Percentiles rank a stretch among this genome's conserved stretches.
Evolutionary conservation across 2,797 vertebrate genomes (phyloP).

Genomic region (Meriones psammophilus): DNA sequence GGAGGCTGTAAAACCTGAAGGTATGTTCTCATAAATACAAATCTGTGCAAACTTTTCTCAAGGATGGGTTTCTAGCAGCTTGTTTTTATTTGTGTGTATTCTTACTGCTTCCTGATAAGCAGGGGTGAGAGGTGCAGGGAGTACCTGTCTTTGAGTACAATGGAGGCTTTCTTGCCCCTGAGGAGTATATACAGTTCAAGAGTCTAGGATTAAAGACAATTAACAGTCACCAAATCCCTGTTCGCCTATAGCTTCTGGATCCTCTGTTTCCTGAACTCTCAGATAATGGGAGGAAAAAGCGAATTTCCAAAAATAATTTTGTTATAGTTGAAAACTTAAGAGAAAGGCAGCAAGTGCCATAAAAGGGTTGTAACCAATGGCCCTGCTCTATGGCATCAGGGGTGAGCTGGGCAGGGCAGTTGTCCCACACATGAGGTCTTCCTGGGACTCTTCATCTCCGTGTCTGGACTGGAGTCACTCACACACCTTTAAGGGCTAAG

Average conservation of each 20-base stretch:
- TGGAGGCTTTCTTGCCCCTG: background rate
- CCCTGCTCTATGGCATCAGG: background rate
- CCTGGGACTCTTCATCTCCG: background rate
- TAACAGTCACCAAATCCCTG: background rate
- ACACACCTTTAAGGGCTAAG: background rate
- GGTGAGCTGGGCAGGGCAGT: background rate
- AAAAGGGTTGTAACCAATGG: background rate
- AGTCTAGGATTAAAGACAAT: background rate
- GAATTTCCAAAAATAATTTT: background rate
- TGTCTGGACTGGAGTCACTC: background rate
- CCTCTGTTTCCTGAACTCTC: background rate
- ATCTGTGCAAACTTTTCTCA: background rate
- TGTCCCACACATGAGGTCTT: background rate
- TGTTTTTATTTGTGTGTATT: background rate
- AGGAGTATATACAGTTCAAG: background rate
- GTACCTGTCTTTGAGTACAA: background rate
- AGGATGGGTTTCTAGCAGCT: background rate
- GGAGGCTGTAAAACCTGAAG: background rate
- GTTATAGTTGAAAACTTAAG: background rate
- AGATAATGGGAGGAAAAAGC: background rate
- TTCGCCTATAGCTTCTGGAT: background rate
- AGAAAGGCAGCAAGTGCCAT: background rate
- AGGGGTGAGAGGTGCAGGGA: background rate
- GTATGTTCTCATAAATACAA: background rate
- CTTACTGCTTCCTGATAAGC: background rate